Base-by-base conservation (phyloP, 2,797 vertebrate genomes). In the Myioborus miniatus region DNA sequence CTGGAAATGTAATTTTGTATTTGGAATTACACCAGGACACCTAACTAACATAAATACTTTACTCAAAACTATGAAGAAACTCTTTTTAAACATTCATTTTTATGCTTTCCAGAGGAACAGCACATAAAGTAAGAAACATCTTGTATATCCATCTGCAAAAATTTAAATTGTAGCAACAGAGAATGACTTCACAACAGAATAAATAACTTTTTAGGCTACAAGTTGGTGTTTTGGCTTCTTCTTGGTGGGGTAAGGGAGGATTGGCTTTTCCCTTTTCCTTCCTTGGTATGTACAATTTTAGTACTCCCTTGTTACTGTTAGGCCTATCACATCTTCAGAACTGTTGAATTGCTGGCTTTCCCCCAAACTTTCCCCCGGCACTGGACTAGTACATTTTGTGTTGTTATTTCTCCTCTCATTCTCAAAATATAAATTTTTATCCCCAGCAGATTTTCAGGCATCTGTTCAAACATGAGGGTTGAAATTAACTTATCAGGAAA, bases 21-120 rank as follows among this genome's bases (percentile, higher is more conserved):
- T 92, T 96, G 60, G 52, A 90, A 87, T 30, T 76, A 76, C 6
- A 67, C 71, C 87, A 93, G 46, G 41, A 87, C 60, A 89, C 43
- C 39, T 90, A 90, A 90, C 24, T 53, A 95, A 62, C 32, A 41
- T 37, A 76, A 41, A 82, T 36, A 52, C 16, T 67, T 56, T 49
- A 69, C 20, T 53, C 52, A 89, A 77, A 94, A 68, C 58, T 77
- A 55, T 0, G 3, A 87, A 76, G 29, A 87, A 87, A 56, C 15
- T 29, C 59, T 34, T 87, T 84, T 82, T 16, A 93, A 93, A 53
- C 16, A n/a, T 63, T 50, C 3, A n/a, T 46, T 87, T 83, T 87
- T 65, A 67, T 62, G 46, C 12, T 80, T 88, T 93, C 43, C 39
- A 90, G 24, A 29, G 62, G 77, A 94, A 63, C 32, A 90, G 83